These are phyloP conservation scores for Lepetodrilus schrolli DNA, from an alignment of 2,888 invertebrate species.

Conservation along the genomic window DNA sequence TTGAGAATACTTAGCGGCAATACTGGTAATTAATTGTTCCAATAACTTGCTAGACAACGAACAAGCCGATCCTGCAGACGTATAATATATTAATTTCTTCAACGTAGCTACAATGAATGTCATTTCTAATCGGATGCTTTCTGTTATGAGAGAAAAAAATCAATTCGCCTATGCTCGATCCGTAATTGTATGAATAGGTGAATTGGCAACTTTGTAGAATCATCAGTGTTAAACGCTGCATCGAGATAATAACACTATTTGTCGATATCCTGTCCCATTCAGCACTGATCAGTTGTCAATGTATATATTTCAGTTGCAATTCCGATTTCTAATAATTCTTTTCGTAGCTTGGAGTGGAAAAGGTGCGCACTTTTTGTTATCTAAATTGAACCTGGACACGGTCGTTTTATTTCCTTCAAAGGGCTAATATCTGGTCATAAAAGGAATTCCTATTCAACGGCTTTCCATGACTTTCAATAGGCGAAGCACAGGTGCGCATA, in stretches of 20 bases:
- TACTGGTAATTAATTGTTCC: too few species aligned
- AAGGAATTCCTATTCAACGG: not conserved
- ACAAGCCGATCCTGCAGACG: not conserved
- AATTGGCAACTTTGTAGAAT: not conserved
- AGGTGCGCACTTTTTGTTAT: not conserved
- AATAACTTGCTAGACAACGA: too few species aligned
- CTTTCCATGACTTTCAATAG: not conserved
- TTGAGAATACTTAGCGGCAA: too few species aligned
- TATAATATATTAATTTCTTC: not conserved
- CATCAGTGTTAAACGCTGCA: not conserved
- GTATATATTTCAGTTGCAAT: not conserved
- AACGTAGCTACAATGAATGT: not conserved
- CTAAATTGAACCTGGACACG: constrained; percentile 3
- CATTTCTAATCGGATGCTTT: constrained; percentile 24
- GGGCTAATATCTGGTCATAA: constrained; percentile 19
- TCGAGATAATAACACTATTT: not conserved
- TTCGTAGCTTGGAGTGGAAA: not conserved
- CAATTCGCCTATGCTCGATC: not conserved
- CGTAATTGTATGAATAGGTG: not conserved
- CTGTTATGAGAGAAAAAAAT: not conserved
- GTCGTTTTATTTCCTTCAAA: constrained; percentile 3
- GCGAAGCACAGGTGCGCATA: not conserved
- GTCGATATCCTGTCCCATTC: too few species aligned
- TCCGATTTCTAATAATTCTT: constrained; percentile 24
- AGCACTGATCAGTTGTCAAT: constrained; percentile 12